Evolutionary conservation across 2,113 vertebrate species (phyloP).

Genomic region (Butorides virescens): DNA sequence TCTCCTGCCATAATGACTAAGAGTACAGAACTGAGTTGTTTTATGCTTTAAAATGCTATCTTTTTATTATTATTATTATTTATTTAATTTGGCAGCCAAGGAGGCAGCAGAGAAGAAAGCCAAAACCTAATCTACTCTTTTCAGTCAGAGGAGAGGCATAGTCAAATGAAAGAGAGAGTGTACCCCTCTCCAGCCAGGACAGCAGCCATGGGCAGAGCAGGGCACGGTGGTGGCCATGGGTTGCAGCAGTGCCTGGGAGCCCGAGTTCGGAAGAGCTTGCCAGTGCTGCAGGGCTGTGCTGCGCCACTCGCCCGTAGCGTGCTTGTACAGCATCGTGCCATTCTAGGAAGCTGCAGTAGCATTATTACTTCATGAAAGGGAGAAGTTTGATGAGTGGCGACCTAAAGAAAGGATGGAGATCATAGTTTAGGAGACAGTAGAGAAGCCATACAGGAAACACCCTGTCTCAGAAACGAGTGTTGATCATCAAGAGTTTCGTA

Average conservation of each 20-base stretch:
- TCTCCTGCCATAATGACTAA: neutral
- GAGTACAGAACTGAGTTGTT: neutral
- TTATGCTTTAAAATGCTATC: neutral
- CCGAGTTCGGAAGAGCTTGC: neutral
- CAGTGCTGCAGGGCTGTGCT: neutral
- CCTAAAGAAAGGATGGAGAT: neutral
- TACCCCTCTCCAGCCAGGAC: neutral
- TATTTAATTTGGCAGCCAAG: neutral
- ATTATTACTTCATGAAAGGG: neutral
- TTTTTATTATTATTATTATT: neutral
- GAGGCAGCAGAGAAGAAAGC: neutral
- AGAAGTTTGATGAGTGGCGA: neutral
- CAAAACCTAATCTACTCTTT: neutral
- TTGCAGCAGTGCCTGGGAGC: neutral
- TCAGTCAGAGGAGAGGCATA: neutral
- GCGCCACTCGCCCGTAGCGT: neutral
- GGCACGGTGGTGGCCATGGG: accelerated
- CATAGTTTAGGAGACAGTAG: neutral
- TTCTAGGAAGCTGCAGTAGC: neutral
- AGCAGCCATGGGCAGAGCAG: neutral
- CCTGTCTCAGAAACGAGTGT: neutral
- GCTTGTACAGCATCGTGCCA: accelerated
- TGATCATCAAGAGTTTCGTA: neutral
- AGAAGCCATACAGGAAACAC: neutral
- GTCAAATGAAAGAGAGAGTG: neutral